Evolutionary conservation across 2,888 invertebrate genomes (phyloP), one percentile per base, ranked within the genome.

Genomic region (Amiota mariae): DNA sequence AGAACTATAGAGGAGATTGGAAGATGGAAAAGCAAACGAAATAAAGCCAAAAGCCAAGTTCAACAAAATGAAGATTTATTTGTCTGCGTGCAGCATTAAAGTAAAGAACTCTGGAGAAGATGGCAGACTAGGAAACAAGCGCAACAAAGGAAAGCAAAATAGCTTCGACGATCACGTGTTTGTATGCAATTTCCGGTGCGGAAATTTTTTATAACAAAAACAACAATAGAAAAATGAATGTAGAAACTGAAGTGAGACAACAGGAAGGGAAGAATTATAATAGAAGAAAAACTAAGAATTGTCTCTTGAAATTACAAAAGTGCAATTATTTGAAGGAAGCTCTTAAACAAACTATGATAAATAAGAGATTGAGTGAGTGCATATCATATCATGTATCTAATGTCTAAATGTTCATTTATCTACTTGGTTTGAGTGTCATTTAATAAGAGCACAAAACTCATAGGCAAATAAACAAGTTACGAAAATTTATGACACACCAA

Each of bases 1-100:
- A 48, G 18, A 66, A 66, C 11, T 10, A 3, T 8, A 68, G 13
- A 51, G n/a, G 18, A 66, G 18, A 20, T 18, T 48, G 66, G 11
- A n/a, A 36, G 36, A 36, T 36, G 36, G 18, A 66, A 63, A 11
- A 63, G 13, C n/a, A 36, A 63, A 36, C 8, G 20, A 49, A 48
- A 66, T 59, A 11, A 59, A 20, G 18, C 59, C 20, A 18, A 59
- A 59, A 59, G 59, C 59, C 74, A 75, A 85, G 80, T 86, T 83
- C 72, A 75, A 78, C 77, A 80, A 80, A 84, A 84, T 84, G 84
- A 84, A 84, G 86, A 84, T 84, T 84, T 84, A 84, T 84, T 79
- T 83, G 83, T 84, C 86, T 84, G 73, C 24, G 63, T 71, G 61
- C 36, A 36, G 15, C 36, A 56, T 15, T 20, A 9, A 18, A 59